A percentile compares a stretch with the other conserved stretches of the same genome.
phyloP scores from a whole-genome alignment of 2,888 invertebrate species.

The Noctua janthe region DNA sequence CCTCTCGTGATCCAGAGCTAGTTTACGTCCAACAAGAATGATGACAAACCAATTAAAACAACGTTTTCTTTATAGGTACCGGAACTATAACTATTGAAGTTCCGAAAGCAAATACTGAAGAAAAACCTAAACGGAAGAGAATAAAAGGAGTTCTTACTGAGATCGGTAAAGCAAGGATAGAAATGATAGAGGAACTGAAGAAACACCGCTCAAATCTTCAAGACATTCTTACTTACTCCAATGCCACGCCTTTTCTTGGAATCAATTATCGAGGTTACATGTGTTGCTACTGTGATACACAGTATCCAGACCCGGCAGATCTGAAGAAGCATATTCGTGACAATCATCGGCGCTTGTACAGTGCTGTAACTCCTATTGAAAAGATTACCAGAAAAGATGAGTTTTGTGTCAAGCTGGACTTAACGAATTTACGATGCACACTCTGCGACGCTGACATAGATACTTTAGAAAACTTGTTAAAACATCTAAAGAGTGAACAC shows the following conservation, averaged over 20 bases:
- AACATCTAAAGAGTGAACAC: slow-evolving; percentile 52
- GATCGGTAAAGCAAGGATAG: background rate
- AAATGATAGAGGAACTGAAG: slow-evolving; percentile 20
- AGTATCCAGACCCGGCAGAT: slow-evolving; percentile 65
- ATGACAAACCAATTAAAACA: slow-evolving; percentile 37
- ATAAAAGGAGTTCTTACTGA: slow-evolving; percentile 3
- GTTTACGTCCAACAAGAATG: background rate
- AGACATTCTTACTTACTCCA: slow-evolving; percentile 59
- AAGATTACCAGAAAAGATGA: background rate
- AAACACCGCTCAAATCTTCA: slow-evolving; percentile 38
- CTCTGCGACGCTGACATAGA: slow-evolving; percentile 27
- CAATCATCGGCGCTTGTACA: slow-evolving; percentile 51
- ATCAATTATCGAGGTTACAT: slow-evolving; percentile 68
- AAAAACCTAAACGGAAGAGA: slow-evolving; percentile 2
- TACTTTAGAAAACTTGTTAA: slow-evolving; percentile 39
- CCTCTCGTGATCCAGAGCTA: background rate
- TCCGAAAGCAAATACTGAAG: slow-evolving; percentile 1
- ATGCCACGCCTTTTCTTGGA: slow-evolving; percentile 74
- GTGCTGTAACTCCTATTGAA: background rate
- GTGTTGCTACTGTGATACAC: slow-evolving; percentile 70
- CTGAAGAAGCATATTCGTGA: slow-evolving; percentile 71
- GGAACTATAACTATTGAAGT: slow-evolving; percentile 2
- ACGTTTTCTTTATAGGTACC: slow-evolving; percentile 53
- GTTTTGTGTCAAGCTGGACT: slow-evolving; percentile 26
- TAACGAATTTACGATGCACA: slow-evolving; percentile 24